Evolutionary conservation across 1,140 invertebrate species (phyloP), one percentile per base, ranked within the genome.

Genomic region (Trialeurodes vaporariorum): DNA sequence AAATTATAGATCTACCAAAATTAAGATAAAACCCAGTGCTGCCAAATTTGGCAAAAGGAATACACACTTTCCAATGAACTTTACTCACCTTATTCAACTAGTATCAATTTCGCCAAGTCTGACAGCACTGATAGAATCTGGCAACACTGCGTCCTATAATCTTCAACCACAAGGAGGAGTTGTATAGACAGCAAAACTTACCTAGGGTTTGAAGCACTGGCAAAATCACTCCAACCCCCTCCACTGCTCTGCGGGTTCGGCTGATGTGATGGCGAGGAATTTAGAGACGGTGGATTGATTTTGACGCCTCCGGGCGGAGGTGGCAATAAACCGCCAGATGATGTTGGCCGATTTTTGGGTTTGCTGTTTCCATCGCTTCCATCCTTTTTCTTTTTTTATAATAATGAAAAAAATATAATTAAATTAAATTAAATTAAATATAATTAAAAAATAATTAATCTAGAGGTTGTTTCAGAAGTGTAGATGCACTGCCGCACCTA

Each of bases 301-400:
- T 86, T 87, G 1, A 84, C 77, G 61, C 83, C 87, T 24, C 91
- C 88, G 27, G 93, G 91, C 27, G 93, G 93, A 60, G 94, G 93
- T 67, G 93, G 92, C 27, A 93, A 81, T 66, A 92, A 82, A 34
- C 86, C 82, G 25, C 85, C 86, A 59, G 78, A 75, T 23, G 75
- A 75, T 66, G 75, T 75, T 70, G 81, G 74, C 74, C 85, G 80
- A 75, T 85, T 79, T 75, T 86, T 84, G 71, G 86, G 76, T 77
- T 85, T 80, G 77, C 83, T 78, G 73, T 80, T 73, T 64, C 81
- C 82, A 73, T 92, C 90, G 71, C 85, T 86, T 11, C 90, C 89
- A 80, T 94, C 91, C 83, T 93, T 95, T 86, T 92, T 93, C 90
- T 94, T 72, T 59, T 76, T 75, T 68, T 62, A 72, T 68, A 69